These are phyloP conservation scores for Hyposoter dolosus DNA, from an alignment of 2,888 invertebrate species.

Conservation along the genomic window DNA sequence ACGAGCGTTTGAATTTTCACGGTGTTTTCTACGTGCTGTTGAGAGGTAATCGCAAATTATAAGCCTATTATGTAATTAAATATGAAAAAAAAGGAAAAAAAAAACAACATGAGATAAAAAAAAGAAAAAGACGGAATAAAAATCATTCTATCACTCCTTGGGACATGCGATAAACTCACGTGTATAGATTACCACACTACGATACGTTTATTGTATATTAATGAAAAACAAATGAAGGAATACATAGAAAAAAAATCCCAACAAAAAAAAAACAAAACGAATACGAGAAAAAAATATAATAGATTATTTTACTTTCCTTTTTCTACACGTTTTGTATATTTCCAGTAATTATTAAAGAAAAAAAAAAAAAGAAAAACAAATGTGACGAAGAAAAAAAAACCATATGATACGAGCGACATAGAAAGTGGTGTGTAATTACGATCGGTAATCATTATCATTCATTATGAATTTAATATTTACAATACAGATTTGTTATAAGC, in stretches of 20 bases:
- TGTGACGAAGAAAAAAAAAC: conserved; percentile 17
- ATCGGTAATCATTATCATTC: conserved; percentile 73
- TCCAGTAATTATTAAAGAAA: conserved; percentile 71
- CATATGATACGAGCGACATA: conserved; percentile 52
- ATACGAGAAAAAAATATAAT: conserved; percentile 47
- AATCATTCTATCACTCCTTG: conserved; percentile 67
- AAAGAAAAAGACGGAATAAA: conserved; percentile 33
- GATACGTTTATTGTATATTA: conserved; percentile 76
- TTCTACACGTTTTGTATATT: conserved; percentile 80
- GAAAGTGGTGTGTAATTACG: conserved; percentile 74
- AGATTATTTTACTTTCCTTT: conserved; percentile 76
- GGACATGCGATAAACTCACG: conserved; percentile 72
- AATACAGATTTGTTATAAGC: conserved; percentile 76
- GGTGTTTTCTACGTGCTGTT: conserved; percentile 67
- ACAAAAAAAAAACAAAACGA: conserved; percentile 61
- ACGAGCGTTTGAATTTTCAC: conserved; percentile 63
- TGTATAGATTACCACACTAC: conserved; percentile 68
- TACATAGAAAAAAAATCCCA: conserved; percentile 52
- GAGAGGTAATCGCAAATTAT: conserved; percentile 61
- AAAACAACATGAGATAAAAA: conserved; percentile 28
- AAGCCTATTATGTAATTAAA: conserved; percentile 63
- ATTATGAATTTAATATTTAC: conserved; percentile 75
- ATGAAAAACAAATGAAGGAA: conserved; percentile 60
- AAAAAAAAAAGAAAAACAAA: conserved; percentile 41
- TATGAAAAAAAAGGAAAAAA: conserved; percentile 15